Conservation (phyloP, 2,797 vertebrate genomes). For the Pangasius larnaudii region DNA sequence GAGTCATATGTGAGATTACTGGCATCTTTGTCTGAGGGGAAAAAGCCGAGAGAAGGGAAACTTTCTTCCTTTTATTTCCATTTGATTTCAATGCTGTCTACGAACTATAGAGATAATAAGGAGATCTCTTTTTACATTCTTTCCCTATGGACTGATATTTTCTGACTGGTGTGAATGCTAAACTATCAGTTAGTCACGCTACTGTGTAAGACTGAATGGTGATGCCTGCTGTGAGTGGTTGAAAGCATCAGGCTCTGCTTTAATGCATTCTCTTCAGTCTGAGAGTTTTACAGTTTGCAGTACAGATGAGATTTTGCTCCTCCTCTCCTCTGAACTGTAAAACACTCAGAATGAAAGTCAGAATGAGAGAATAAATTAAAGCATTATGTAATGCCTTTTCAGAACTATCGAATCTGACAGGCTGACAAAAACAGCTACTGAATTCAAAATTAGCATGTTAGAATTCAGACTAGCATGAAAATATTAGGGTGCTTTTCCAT, state of each 20-base stretch:
- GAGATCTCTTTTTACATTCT: background rate
- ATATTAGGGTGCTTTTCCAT: background rate
- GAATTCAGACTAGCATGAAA: background rate
- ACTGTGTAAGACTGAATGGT: constrained; percentile 4
- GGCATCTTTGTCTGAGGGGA: background rate
- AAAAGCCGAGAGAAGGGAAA: background rate
- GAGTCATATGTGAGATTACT: background rate
- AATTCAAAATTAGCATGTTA: background rate
- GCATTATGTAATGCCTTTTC: background rate
- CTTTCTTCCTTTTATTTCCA: background rate
- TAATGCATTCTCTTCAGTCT: background rate
- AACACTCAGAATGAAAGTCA: background rate
- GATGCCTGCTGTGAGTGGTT: background rate
- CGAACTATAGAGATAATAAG: constrained; percentile 17
- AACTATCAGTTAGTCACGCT: background rate
- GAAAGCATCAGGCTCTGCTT: constrained; percentile 13
- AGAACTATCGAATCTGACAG: background rate
- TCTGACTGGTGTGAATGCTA: background rate
- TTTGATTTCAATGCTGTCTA: background rate
- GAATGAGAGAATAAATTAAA: constrained; percentile 11
- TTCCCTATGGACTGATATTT: background rate
- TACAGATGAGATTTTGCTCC: constrained; percentile 1
- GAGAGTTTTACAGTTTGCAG: constrained; percentile 17
- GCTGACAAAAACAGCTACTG: background rate
- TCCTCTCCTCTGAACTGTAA: constrained; percentile 16